These are phyloP conservation scores for Lutraria lutraria DNA, from an alignment of 2,888 invertebrate genomes.

Conservation along the genomic window DNA sequence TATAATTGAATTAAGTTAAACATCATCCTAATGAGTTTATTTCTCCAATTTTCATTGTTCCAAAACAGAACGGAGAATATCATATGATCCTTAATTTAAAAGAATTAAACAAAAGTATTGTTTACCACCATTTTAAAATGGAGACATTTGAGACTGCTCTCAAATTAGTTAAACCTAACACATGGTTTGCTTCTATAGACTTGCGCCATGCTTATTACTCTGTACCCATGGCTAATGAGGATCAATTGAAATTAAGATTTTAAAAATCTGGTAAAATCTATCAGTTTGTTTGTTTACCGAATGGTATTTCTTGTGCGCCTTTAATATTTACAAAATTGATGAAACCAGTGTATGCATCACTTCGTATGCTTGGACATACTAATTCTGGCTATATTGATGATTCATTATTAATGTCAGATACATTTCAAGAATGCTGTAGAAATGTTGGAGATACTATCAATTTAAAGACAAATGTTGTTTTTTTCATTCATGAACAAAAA, in stretches of 20 bases:
- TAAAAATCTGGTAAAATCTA: constrained; percentile 58
- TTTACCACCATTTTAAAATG: constrained; percentile 65
- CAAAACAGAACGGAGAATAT: constrained; percentile 46
- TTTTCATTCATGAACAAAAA: constrained; percentile 57
- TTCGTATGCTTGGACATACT: constrained; percentile 53
- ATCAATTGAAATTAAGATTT: constrained; percentile 59
- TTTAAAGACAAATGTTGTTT: constrained; percentile 53
- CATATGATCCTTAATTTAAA: constrained; percentile 60
- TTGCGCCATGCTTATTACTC: constrained; percentile 61
- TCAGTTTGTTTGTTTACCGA: constrained; percentile 57
- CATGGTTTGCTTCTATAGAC: constrained; percentile 55
- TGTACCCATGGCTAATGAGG: constrained; percentile 49
- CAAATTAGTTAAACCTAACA: constrained; percentile 48
- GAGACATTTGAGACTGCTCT: constrained; percentile 59
- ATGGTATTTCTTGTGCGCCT: no score
- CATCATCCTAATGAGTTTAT: constrained; percentile 53
- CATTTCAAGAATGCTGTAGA: no score
- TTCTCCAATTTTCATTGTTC: constrained; percentile 57
- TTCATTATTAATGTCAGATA: constrained; percentile 40
- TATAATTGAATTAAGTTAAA: constrained; percentile 47
- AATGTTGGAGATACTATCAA: constrained; percentile 37
- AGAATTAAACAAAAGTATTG: constrained; percentile 54
- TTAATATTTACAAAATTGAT: no score
- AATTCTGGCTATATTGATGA: constrained; percentile 71
- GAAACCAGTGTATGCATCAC: no score